Evolutionary conservation across 1,140 invertebrate genomes (phyloP).

Genomic region (Micrasema longulum): DNA sequence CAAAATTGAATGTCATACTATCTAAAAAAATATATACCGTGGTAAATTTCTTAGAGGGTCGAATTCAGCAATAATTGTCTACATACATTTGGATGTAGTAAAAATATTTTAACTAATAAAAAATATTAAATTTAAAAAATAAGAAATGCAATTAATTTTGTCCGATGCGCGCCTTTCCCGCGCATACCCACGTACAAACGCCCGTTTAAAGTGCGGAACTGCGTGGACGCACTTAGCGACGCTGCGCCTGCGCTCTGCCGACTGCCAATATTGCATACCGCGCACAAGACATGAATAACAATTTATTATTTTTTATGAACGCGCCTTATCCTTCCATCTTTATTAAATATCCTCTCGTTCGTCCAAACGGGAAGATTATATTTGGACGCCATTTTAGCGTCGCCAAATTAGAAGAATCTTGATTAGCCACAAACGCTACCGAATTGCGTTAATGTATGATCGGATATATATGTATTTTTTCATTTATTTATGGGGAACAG

Average conservation of each 20-base stretch:
- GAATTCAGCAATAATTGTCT: no score
- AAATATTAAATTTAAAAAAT: no score
- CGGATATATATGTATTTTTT: no score
- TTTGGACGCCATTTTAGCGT: constrained; percentile 1
- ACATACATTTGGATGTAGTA: no score
- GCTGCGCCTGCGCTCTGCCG: no score
- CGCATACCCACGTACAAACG: neutral
- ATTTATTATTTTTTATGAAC: constrained; percentile 8
- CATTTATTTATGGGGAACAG: no score
- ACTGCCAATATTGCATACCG: constrained; percentile 1
- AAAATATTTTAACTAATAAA: no score
- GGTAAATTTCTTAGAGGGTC: no score
- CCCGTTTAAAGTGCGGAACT: neutral
- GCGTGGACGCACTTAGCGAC: constrained; percentile 11
- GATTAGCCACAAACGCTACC: no score
- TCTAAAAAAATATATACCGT: no score
- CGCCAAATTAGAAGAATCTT: constrained; percentile 8
- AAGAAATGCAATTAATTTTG: neutral
- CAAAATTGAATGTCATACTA: no score
- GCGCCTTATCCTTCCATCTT: constrained; percentile 25
- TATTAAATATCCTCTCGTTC: constrained; percentile 17
- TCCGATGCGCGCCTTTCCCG: constrained; percentile 7
- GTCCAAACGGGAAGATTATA: constrained; percentile 19
- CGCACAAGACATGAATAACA: constrained; percentile 26
- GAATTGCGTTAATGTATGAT: no score